A percentile compares a stretch with the other conserved stretches of the same genome.
phyloP scores from a whole-genome alignment of 2,888 invertebrate species.

The Athalia rosae region DNA sequence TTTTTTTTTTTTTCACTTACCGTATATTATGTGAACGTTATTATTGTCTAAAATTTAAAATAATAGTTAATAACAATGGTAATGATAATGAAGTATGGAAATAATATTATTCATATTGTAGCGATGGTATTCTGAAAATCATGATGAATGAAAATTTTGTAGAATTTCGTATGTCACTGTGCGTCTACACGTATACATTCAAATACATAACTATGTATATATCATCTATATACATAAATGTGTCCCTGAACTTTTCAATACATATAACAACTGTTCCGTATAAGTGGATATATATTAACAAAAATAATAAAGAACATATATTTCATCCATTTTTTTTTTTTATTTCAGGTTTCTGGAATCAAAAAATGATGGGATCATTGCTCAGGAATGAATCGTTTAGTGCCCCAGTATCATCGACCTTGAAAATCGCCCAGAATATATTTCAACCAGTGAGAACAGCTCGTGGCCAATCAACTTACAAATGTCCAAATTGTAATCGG shows the following conservation, averaged over 20 bases:
- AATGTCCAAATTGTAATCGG: slow-evolving; percentile 77
- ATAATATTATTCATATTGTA: too few relatives aligned
- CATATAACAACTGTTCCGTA: background rate
- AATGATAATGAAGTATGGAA: too few relatives aligned
- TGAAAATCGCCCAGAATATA: slow-evolving; percentile 47
- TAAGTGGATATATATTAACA: background rate
- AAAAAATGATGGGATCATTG: slow-evolving; percentile 32
- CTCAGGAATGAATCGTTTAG: slow-evolving; percentile 28
- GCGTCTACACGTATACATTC: too few relatives aligned
- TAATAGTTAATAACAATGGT: too few relatives aligned
- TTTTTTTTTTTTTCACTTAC: too few relatives aligned
- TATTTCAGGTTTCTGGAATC: slow-evolving; percentile 65
- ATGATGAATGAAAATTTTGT: too few relatives aligned
- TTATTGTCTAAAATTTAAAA: too few relatives aligned
- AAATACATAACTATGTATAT: too few relatives aligned
- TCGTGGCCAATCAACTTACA: slow-evolving; percentile 71
- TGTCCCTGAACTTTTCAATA: background rate
- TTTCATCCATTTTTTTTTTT: slow-evolving; percentile 44
- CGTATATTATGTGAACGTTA: too few relatives aligned
- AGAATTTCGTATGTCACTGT: too few relatives aligned
- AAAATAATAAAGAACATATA: slow-evolving; percentile 15
- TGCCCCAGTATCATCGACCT: slow-evolving; percentile 34
- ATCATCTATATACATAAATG: too few relatives aligned
- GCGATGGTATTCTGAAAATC: too few relatives aligned
- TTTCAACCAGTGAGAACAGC: slow-evolving; percentile 59